Conservation (phyloP, 1,140 invertebrate genomes). For the Nilaparvata lugens region DNA sequence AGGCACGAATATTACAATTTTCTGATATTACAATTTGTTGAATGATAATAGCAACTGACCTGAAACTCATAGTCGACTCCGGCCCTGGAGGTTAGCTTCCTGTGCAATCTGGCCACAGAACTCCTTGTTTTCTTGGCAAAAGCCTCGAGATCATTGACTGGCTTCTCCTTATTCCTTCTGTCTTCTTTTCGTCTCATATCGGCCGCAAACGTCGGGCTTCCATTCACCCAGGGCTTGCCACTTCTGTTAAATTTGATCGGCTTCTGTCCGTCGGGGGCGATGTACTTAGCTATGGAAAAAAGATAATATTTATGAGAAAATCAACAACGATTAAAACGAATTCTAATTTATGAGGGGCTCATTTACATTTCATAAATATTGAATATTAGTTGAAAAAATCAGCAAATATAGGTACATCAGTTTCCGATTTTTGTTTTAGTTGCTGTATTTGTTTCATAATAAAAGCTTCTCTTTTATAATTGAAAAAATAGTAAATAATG, state of each 20-base stretch:
- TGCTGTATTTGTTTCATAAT: no score
- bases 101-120: neutral
- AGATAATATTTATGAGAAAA: constrained; percentile 64
- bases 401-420: no score
- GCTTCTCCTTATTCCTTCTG: neutral
- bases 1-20: no score
- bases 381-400: no score
- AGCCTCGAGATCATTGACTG: neutral
- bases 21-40: no score
- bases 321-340: no score
- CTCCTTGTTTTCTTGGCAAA: neutral
- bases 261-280: constrained; percentile 17
- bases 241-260: neutral
- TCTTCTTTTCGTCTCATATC: neutral
- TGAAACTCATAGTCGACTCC: neutral
- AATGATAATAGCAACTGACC: neutral
- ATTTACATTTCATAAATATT: no score
- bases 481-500: no score
- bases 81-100: neutral
- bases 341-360: no score
- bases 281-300: constrained; percentile 48
- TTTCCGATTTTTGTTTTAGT: no score
- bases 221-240: neutral
- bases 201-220: neutral
- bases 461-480: no score